Percentiles rank a stretch among this genome's conserved stretches.
These are phyloP conservation scores for Dermochelys coriacea DNA, from an alignment of 2,797 vertebrate species.

Conservation along the genomic window DNA sequence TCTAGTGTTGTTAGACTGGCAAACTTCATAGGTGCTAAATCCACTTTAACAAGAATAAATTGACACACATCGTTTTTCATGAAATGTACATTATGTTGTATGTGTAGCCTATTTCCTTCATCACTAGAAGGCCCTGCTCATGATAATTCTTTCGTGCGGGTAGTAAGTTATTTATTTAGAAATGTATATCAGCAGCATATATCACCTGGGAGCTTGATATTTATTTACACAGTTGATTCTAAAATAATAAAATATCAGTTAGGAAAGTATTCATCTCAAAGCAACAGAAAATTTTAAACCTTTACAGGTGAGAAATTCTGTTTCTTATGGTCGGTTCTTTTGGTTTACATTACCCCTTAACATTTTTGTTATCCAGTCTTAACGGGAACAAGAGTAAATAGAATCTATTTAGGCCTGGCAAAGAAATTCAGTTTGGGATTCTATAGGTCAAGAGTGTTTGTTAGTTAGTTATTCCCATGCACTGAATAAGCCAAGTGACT, in stretches of 20 bases:
- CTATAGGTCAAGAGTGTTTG: background rate
- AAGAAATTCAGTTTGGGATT: conserved; percentile 10
- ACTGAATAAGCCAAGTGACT: conserved; percentile 4
- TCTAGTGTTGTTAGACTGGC: background rate
- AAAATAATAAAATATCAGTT: background rate
- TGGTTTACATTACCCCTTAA: background rate
- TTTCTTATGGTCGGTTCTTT: background rate
- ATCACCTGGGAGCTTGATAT: background rate
- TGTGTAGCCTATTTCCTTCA: background rate
- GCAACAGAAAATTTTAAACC: background rate
- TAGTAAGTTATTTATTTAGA: background rate
- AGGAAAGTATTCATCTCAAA: background rate
- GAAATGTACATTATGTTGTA: background rate
- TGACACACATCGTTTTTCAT: rapidly evolving
- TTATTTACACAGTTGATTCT: background rate
- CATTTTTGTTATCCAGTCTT: conserved; percentile 35
- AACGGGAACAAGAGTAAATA: background rate
- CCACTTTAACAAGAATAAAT: background rate
- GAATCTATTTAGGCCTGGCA: conserved; percentile 6
- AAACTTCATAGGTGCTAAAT: background rate
- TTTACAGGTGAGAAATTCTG: background rate
- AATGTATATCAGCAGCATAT: rapidly evolving
- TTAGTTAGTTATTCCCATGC: conserved; percentile 8
- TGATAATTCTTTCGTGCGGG: background rate
- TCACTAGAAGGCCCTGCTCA: background rate